phyloP scores from a whole-genome alignment of 2,888 invertebrate genomes.

The Deilephila porcellus region DNA sequence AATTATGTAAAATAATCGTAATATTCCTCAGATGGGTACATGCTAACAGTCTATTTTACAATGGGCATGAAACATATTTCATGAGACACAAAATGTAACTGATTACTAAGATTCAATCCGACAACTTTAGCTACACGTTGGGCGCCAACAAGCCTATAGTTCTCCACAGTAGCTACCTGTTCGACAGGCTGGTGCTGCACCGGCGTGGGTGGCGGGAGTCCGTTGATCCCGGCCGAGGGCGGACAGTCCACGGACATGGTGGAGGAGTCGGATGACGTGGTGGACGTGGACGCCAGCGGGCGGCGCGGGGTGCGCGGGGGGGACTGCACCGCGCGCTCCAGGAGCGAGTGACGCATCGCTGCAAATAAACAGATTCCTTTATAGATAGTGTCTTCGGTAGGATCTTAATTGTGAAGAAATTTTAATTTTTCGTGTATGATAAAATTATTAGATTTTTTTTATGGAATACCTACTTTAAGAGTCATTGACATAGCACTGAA shows the following conservation, averaged over 20 bases:
- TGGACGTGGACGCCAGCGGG: conserved; percentile 87
- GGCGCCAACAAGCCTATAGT: not conserved
- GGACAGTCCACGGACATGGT: conserved; percentile 83
- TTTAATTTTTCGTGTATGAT: too few species aligned
- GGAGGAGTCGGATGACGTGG: conserved; percentile 87
- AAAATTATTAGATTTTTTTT: too few species aligned
- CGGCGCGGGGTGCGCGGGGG: conserved; percentile 80
- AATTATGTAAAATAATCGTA: too few species aligned
- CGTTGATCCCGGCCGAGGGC: conserved; percentile 68
- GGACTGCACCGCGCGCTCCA: conserved; percentile 83
- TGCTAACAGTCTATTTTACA: too few species aligned
- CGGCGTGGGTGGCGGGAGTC: conserved; percentile 59
- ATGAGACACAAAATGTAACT: too few species aligned
- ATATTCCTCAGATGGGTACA: too few species aligned
- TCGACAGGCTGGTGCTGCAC: conserved; percentile 64
- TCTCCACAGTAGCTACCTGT: conserved; percentile 57
- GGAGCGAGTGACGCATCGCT: conserved; percentile 88
- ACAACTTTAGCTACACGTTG: not conserved
- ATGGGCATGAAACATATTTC: too few species aligned
- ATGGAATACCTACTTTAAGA: too few species aligned
- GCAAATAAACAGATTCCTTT: conserved; percentile 28
- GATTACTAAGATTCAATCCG: not conserved
- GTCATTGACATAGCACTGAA: too few species aligned
- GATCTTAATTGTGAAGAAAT: too few species aligned
- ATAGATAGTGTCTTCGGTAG: too few species aligned